phyloP scores from a whole-genome alignment of 64 coral and sea anemone species.

The Pocillopora verrucosa region DNA sequence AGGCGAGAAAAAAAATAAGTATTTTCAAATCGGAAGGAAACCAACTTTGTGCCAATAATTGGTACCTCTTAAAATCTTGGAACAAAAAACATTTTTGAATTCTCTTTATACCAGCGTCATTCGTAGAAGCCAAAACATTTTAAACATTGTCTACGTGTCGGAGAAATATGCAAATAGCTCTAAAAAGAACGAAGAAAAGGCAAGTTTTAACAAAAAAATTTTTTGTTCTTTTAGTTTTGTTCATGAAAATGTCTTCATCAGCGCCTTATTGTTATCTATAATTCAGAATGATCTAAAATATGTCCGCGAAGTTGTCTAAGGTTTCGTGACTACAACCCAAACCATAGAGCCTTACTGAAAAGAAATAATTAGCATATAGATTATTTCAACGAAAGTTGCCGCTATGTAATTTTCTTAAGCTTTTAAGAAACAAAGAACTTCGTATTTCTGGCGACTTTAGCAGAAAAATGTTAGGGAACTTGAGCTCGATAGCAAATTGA shows the following conservation, averaged over 20 bases:
- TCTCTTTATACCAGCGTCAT: constrained; percentile 11
- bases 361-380: constrained; percentile 40
- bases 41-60: not conserved
- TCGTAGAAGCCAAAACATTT: constrained; percentile 16
- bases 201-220: not conserved
- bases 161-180: constrained; percentile 40
- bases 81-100: constrained; percentile 45
- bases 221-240: not conserved
- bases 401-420: constrained; percentile 31
- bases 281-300: not conserved
- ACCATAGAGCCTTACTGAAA: constrained; percentile 15
- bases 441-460: not conserved
- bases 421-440: not conserved
- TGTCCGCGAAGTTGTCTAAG: not conserved
- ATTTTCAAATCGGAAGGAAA: constrained; percentile 24
- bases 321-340: constrained; percentile 33
- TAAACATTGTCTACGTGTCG: constrained; percentile 33
- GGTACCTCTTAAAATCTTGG: constrained; percentile 7
- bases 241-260: not conserved
- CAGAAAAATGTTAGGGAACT: not conserved
- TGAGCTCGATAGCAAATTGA: not conserved
- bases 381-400: constrained; percentile 15
- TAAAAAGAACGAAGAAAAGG: not conserved
- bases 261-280: not conserved
- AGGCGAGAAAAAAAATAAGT: not conserved